A percentile compares a stretch with the other conserved stretches of the same genome.
These are phyloP conservation scores for Balaenoptera acutorostrata DNA, from an alignment of 2,113 vertebrate genomes.

Conservation along the genomic window DNA sequence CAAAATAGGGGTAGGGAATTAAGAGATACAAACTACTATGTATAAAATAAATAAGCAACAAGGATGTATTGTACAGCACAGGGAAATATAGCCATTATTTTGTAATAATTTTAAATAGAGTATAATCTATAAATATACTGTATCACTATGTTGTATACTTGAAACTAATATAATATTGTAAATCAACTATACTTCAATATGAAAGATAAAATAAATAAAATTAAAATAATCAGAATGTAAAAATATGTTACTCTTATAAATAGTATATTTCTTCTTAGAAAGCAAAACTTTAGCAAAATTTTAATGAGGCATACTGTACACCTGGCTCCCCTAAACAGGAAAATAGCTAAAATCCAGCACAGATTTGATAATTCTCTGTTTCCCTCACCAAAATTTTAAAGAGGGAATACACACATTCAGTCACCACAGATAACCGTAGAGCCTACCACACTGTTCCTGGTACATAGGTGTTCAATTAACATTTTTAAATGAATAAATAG, in stretches of 20 bases:
- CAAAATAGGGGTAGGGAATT: background rate
- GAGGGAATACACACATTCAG: background rate
- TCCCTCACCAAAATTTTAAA: background rate
- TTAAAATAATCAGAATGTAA: background rate
- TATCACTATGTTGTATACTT: background rate
- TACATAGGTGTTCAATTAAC: background rate
- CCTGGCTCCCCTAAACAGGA: background rate
- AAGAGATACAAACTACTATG: background rate
- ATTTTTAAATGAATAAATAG: background rate
- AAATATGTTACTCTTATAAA: background rate
- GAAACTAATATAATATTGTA: background rate
- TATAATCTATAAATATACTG: background rate
- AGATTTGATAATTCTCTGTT: background rate
- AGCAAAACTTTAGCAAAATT: background rate
- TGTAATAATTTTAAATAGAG: background rate
- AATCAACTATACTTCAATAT: background rate
- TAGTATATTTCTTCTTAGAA: background rate
- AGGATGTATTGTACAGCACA: background rate
- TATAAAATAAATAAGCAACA: background rate
- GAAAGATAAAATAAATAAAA: background rate
- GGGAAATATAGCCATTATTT: background rate
- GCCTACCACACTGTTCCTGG: background rate
- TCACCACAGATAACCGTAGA: background rate
- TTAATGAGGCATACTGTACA: background rate
- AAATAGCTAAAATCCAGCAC: background rate